Base-by-base conservation (phyloP, 2,888 invertebrate species). In the Scotopteryx bipunctaria region DNA sequence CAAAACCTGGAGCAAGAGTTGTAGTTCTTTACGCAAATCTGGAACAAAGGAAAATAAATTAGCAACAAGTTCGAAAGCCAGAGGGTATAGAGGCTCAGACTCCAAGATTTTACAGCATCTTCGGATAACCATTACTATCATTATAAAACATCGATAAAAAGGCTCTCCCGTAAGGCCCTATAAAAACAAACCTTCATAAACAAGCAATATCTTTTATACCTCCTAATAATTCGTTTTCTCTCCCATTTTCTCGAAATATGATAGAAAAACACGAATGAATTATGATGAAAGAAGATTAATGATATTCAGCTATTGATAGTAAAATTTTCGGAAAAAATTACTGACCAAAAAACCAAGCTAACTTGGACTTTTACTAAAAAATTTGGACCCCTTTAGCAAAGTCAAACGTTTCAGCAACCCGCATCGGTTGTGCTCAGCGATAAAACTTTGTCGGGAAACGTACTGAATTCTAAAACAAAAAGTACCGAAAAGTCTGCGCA, bases 111-210 rank as follows among this genome's bases (percentile, higher is more conserved):
- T 81, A 83, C 74, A 77, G 77, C 76, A 72, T 76, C 73, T 77
- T 76, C 67, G 72, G 70, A 79, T 78, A 76, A 76, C 74, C 73
- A 70, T 81, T 79, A 81, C 73, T 66, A 66, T 64, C 74, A 76
- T 81, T 77, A 80, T 74, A 78, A 78, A 77, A 73, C 72, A 75
- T 73, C 79, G 76, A 81, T 83, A 83, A 84, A 83, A 71, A 73
- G 69, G 76, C 73, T 74, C 71, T 76, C 74, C 74, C 76, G 81
- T 73, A 74, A 66, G 74, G 70, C 64, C 67, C 78, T 71, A 82
- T 84, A 82, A 85, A 85, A 81, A 62, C 73, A 78, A 77, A 79
- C 84, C 84, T 81, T 76, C 80, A 83, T 87, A 86, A 87, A 86
- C 83, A 86, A 84, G 82, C 76, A 79, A 82, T 84, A 84, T 81